Base-by-base conservation (phyloP, 2,888 invertebrate genomes). In the Erebia palarica region DNA sequence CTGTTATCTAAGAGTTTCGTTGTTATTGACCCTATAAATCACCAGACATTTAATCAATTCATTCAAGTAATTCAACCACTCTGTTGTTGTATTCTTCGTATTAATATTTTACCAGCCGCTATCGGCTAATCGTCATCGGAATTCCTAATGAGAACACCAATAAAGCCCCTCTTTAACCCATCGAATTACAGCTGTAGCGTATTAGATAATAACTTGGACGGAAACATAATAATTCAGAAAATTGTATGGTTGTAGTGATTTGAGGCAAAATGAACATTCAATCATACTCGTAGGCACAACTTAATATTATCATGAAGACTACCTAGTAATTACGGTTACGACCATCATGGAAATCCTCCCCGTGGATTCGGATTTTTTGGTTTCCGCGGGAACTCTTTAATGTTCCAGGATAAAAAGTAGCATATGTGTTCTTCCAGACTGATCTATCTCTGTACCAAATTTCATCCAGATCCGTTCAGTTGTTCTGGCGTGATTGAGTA, bases 111-210 rank as follows among this genome's bases (percentile, higher is more conserved):
- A 63, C 1, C 14, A 14, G 49, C 21, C 13, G 14, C 9, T 49
- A 49, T 63, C 47, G 14, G 21, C 63, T 13, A 13, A 18, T 18
- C 11, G 21, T 18, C 49, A 63, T 63, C 49, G 14, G 63, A 63
- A 63, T 63, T 49, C 47, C 18, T 63, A 49, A 63, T 61, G 61
- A 61, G 18, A 61, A 44, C 61, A 47, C 47, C 61, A 47, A 61
- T 49, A 63, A 63, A 49, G 49, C 7, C 47, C 13, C 49, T 47
- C 42, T 42, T 60, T 5, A 44, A 18, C 13, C 61, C 61, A 47
- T 61, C 44, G n/a, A 55, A 61, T 18, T 61, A 61, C 11, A 16
- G 16, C 10, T 47, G 13, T 47, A 11, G 16, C 47, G 13, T 61
- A 47, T 18, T 44, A 44, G 44, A 44, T 11, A 44, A n/a, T 44